A percentile compares a stretch with the other conserved stretches of the same genome.
These are phyloP conservation scores for Zalophus californianus DNA, from an alignment of 2,797 vertebrate species.

Conservation along the genomic window DNA sequence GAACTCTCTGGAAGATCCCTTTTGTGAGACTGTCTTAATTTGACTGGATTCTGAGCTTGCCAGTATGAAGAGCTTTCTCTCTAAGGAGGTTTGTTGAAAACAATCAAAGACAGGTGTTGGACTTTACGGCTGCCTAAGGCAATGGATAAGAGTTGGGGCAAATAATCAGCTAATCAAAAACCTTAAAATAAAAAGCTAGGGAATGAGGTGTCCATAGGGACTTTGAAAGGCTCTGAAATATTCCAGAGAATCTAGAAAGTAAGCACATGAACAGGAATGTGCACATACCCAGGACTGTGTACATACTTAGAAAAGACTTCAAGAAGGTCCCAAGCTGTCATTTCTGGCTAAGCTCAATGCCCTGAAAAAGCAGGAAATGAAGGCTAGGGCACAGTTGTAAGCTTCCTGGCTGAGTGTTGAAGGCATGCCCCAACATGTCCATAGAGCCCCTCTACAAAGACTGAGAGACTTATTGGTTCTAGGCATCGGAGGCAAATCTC, in stretches of 20 bases:
- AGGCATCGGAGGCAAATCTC: neutral
- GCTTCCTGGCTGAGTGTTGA: neutral
- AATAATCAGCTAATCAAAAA: neutral
- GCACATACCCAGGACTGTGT: neutral
- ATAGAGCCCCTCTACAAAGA: neutral
- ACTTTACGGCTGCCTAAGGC: neutral
- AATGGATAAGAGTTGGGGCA: neutral
- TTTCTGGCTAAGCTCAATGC: neutral
- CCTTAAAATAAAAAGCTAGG: neutral
- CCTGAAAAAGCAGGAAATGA: neutral
- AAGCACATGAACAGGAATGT: neutral
- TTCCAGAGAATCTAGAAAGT: neutral
- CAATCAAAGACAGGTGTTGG: neutral
- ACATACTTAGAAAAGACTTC: neutral
- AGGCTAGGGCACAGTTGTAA: neutral
- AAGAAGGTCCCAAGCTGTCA: neutral
- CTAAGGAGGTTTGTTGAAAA: neutral
- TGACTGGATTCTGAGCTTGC: neutral
- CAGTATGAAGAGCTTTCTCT: neutral
- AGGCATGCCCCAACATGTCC: neutral
- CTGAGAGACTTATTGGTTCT: neutral
- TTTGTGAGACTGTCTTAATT: neutral
- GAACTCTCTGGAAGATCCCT: neutral
- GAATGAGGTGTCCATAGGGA: neutral
- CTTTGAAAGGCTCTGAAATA: neutral